Percentiles rank a stretch among this genome's conserved stretches.
Evolutionary conservation across 2,888 invertebrate genomes (phyloP).

Genomic region (Hypomecis punctinalis): DNA sequence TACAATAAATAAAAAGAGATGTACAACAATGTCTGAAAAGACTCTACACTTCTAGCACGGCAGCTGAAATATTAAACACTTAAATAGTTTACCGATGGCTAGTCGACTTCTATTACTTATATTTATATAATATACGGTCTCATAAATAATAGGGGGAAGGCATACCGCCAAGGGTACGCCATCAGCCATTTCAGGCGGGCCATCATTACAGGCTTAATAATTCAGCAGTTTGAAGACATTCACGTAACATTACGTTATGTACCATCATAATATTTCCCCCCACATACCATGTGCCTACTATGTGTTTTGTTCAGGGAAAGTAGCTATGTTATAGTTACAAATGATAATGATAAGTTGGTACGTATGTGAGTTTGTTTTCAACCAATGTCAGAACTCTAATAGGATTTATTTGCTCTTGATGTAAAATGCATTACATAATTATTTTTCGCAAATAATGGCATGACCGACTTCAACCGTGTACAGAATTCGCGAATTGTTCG

Average conservation of each 20-base stretch:
- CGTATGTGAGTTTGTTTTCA: no score
- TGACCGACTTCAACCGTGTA: no score
- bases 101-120: background rate
- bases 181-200: constrained; percentile 15
- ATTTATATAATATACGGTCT: no score
- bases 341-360: no score
- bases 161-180: constrained; percentile 1
- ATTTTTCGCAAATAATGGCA: no score
- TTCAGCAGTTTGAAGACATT: constrained; percentile 40
- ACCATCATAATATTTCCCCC: constrained; percentile 51
- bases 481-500: no score
- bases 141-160: constrained; percentile 14
- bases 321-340: background rate
- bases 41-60: constrained; percentile 1
- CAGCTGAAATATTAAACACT: constrained; percentile 4
- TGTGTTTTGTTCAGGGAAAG: background rate
- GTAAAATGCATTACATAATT: no score
- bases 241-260: constrained; percentile 41
- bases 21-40: background rate
- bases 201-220: constrained; percentile 47
- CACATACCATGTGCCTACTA: background rate
- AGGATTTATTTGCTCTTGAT: no score
- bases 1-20: background rate
- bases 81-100: constrained; percentile 14
- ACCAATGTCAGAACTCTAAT: no score